Evolutionary conservation across 2,113 vertebrate species (phyloP).

Genomic region (Bombycilla garrulus): DNA sequence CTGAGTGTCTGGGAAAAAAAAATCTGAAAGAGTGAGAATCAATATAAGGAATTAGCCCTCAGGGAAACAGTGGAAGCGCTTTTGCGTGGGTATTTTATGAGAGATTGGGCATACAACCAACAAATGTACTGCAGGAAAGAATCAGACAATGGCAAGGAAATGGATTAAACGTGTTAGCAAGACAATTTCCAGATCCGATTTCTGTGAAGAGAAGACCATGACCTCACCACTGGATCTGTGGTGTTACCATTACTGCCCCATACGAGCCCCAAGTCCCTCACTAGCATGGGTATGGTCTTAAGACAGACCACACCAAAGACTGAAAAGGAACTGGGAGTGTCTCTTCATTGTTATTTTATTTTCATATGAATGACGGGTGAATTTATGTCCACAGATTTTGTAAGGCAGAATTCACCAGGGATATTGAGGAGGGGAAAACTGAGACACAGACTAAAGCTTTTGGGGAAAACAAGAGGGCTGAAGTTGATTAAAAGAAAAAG

Average conservation of each 20-base stretch:
- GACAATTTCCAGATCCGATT: constrained; percentile 54
- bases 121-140: constrained; percentile 61
- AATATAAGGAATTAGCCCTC: not conserved
- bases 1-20: not conserved
- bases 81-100: constrained; percentile 39
- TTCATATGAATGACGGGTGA: constrained; percentile 34
- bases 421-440: not conserved
- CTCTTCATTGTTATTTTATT: constrained; percentile 56
- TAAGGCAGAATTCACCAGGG: constrained; percentile 53
- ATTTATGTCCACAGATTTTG: constrained; percentile 30
- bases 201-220: constrained; percentile 48
- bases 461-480: constrained; percentile 41
- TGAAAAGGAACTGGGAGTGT: constrained; percentile 35
- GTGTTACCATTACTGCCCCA: constrained; percentile 14
- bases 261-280: not conserved
- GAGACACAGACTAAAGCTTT: constrained; percentile 42
- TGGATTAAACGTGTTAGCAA: constrained; percentile 59
- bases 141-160: constrained; percentile 66
- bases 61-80: constrained; percentile 29
- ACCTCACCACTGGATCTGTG: constrained; percentile 39
- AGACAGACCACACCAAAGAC: constrained; percentile 46
- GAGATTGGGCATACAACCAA: constrained; percentile 51
- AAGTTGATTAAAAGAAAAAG: constrained; percentile 40
- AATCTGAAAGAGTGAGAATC: not conserved
- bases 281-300: not conserved